phyloP scores from a whole-genome alignment of 1,140 invertebrate genomes.

The Ceratosolen fusciceps region DNA sequence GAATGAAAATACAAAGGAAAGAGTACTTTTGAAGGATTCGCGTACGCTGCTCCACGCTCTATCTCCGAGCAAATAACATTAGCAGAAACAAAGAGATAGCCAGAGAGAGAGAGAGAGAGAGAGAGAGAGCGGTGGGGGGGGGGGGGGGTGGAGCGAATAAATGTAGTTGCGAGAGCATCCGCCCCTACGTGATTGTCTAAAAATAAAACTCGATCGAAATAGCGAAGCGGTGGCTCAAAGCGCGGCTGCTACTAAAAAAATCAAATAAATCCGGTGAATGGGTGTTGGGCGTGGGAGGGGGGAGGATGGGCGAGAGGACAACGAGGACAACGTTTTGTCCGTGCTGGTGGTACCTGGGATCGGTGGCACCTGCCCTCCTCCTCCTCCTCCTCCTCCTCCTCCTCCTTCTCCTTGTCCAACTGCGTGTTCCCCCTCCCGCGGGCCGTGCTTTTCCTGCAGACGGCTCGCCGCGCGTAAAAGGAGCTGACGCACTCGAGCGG shows the following conservation, averaged over 20 bases:
- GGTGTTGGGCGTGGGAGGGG: background rate
- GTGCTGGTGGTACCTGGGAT: background rate
- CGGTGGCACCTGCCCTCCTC: background rate
- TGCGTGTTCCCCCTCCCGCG: background rate
- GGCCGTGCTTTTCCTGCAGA: background rate
- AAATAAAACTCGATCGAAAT: background rate
- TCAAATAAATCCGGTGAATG: background rate
- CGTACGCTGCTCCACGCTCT: no score
- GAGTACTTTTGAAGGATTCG: background rate
- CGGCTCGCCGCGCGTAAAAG: conserved; percentile 30
- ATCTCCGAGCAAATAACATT: background rate
- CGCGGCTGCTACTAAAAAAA: background rate
- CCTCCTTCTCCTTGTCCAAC: background rate
- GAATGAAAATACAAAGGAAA: no score
- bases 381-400: background rate
- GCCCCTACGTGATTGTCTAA: background rate
- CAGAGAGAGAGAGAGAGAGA: no score
- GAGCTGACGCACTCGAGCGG: conserved; percentile 17
- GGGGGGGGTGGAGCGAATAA: no score
- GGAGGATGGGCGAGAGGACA: background rate
- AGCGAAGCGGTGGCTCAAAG: background rate
- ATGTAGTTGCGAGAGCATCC: background rate
- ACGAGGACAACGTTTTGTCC: background rate
- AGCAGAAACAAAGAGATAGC: background rate
- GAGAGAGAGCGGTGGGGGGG: no score